Evolutionary conservation across 2,797 vertebrate species (phyloP).

Genomic region (Amniataba percoides): DNA sequence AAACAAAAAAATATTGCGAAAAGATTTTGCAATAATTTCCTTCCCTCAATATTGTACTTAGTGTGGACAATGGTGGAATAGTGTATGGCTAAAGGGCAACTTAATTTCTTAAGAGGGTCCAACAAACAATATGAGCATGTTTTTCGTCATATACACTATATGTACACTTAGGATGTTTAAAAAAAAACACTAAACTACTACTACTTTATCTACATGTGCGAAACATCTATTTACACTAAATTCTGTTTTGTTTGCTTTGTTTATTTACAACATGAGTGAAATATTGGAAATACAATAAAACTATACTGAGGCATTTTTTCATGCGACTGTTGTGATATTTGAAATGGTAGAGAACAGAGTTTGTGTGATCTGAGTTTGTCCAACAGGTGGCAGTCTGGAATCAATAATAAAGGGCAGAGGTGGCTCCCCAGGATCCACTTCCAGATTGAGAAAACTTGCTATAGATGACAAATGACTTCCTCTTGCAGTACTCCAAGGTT

Average conservation of each 20-base stretch:
- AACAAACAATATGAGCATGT: neutral
- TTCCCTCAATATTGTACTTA: neutral
- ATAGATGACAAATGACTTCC: neutral
- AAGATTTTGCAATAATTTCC: neutral
- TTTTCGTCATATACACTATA: neutral
- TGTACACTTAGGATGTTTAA: neutral
- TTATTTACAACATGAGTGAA: neutral
- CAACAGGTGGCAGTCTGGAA: slow-evolving; percentile 87
- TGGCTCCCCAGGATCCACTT: neutral
- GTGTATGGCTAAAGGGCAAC: neutral
- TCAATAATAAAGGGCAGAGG: slow-evolving; percentile 61
- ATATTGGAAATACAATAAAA: neutral
- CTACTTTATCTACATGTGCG: neutral
- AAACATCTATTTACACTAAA: neutral
- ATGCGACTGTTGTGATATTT: neutral
- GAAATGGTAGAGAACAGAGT: neutral
- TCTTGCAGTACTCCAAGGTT: neutral
- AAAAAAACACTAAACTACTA: neutral
- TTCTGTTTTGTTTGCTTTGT: neutral
- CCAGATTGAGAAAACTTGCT: slow-evolving; percentile 14
- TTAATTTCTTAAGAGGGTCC: neutral
- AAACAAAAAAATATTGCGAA: neutral
- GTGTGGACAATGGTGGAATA: neutral
- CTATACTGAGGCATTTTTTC: neutral
- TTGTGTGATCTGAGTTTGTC: slow-evolving; percentile 66